Percentiles rank a stretch among this genome's conserved stretches.
Conservation (phyloP, 2,888 invertebrate species). For the Drosophila cracens region DNA sequence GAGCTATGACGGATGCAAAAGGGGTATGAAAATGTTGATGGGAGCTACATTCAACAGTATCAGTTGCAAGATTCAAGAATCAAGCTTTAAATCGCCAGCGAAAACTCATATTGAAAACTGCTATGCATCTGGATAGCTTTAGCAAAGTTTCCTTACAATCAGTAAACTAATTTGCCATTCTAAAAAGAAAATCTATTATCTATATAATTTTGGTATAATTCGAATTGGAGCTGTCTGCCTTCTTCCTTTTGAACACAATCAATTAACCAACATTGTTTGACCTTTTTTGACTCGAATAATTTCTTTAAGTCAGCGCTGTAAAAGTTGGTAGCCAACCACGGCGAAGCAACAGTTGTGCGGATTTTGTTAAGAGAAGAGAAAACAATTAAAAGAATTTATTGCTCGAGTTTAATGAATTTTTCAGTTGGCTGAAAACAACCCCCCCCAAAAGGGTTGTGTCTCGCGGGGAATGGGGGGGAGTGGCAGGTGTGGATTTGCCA, state of each 20-base stretch:
- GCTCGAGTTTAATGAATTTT: slow-evolving; percentile 76
- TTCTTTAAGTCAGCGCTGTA: not conserved
- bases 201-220: not conserved
- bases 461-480: not conserved
- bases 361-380: slow-evolving; percentile 32
- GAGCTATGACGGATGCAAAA: slow-evolving; percentile 4
- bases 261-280: not conserved
- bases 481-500: slow-evolving; percentile 4
- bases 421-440: slow-evolving; percentile 53
- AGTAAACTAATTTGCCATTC: not conserved
- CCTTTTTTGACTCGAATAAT: not conserved
- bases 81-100: not conserved
- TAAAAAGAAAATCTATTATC: not conserved
- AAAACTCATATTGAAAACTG: not conserved
- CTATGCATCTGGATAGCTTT: not conserved
- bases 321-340: not conserved
- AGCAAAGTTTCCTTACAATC: not conserved
- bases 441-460: not conserved
- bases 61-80: slow-evolving; percentile 29
- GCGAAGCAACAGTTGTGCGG: slow-evolving; percentile 6
- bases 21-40: slow-evolving; percentile 3
- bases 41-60: slow-evolving; percentile 7
- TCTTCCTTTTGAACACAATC: not conserved
- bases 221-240: not conserved
- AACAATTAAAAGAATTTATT: slow-evolving; percentile 79